Evolutionary conservation across 2,113 vertebrate species (phyloP).

Genomic region (Megaleporinus macrocephalus): DNA sequence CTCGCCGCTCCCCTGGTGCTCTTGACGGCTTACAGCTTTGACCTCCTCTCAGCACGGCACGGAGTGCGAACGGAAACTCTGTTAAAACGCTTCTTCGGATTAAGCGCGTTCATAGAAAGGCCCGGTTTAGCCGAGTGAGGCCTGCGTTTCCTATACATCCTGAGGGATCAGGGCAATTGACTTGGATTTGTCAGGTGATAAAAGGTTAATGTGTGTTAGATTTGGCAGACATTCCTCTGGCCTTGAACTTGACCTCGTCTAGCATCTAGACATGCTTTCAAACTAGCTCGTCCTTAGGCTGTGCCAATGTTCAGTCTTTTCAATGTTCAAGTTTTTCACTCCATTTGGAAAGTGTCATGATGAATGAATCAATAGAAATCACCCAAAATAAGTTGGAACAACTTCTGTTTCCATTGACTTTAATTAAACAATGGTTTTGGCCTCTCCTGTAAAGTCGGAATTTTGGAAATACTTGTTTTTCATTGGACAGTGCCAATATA

Average conservation of each 20-base stretch:
- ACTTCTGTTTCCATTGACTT: too few species aligned
- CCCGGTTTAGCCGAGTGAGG: slow-evolving; percentile 24
- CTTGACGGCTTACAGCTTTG: slow-evolving; percentile 55
- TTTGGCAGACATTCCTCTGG: neutral
- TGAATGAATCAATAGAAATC: too few species aligned
- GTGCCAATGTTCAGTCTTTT: neutral
- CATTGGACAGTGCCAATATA: too few species aligned
- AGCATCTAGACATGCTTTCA: neutral
- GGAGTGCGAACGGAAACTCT: slow-evolving; percentile 40
- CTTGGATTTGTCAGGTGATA: slow-evolving; percentile 41
- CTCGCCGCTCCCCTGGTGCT: slow-evolving; percentile 39
- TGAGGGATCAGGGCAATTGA: slow-evolving; percentile 11
- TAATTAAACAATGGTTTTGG: too few species aligned
- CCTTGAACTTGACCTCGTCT: slow-evolving; percentile 25
- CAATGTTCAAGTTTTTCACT: too few species aligned
- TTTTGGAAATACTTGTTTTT: too few species aligned
- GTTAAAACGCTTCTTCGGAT: slow-evolving; percentile 45
- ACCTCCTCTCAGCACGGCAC: slow-evolving; percentile 49
- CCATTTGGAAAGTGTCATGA: too few species aligned
- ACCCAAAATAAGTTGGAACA: too few species aligned
- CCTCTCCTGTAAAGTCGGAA: too few species aligned
- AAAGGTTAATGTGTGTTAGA: slow-evolving; percentile 37
- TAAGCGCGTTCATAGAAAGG: slow-evolving; percentile 19
- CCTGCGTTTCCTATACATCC: slow-evolving; percentile 36
- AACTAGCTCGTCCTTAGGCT: neutral